A percentile compares a stretch with the other conserved stretches of the same genome.
These are phyloP conservation scores for Ceratina japonica DNA, from an alignment of 1,140 invertebrate species.

Conservation along the genomic window DNA sequence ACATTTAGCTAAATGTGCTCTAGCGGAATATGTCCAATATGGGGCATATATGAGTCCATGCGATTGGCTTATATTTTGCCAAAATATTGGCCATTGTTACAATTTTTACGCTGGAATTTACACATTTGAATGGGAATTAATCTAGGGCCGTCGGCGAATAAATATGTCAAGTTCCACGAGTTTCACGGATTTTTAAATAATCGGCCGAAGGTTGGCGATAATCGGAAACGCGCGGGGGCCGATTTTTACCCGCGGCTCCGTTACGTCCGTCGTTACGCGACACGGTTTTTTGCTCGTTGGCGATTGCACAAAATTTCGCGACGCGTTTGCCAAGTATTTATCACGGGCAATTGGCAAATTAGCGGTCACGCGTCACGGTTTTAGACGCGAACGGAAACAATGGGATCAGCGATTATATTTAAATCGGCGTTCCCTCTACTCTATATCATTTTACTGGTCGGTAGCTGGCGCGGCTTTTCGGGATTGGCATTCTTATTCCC, in stretches of 20 bases:
- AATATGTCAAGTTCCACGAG: too few relatives aligned
- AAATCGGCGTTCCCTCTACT: slow-evolving; percentile 36
- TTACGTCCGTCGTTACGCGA: not conserved
- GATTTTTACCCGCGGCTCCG: not conserved
- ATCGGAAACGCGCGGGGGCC: too few relatives aligned
- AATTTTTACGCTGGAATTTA: too few relatives aligned
- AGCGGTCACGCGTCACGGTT: slow-evolving; percentile 48
- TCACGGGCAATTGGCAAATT: slow-evolving; percentile 61
- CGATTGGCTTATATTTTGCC: too few relatives aligned
- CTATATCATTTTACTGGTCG: slow-evolving; percentile 28
- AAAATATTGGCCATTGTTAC: too few relatives aligned
- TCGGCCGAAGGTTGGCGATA: too few relatives aligned
- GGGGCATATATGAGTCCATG: too few relatives aligned
- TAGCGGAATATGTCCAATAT: too few relatives aligned
- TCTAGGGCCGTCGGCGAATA: too few relatives aligned
- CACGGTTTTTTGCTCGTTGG: slow-evolving; percentile 50
- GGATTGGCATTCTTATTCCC: not conserved
- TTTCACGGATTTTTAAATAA: too few relatives aligned
- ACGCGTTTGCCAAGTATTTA: slow-evolving; percentile 57
- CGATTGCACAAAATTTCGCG: slow-evolving; percentile 45
- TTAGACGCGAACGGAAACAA: slow-evolving; percentile 54
- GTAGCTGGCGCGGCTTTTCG: not conserved
- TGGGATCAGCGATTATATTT: slow-evolving; percentile 59
- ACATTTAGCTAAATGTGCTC: too few relatives aligned
- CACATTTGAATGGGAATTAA: too few relatives aligned